Base-by-base conservation (phyloP, 2,797 vertebrate species). In the Pseudomugil gertrudae region DNA sequence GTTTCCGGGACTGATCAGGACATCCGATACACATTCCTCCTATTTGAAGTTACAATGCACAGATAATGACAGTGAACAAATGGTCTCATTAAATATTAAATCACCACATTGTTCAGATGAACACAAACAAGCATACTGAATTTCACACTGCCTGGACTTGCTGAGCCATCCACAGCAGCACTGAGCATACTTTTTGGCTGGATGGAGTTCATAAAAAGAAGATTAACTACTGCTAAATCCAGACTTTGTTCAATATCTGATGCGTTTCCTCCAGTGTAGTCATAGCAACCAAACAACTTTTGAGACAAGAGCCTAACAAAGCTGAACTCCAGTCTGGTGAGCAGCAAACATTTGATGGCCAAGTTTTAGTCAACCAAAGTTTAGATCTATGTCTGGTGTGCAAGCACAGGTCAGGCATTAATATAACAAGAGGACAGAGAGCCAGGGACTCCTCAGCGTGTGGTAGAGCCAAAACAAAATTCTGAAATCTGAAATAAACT, bases 61-160 rank as follows among this genome's bases (percentile, higher is more conserved):
- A 79, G 63, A 75, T 63, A 76, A 79, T 83, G 64, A 85, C 36
- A 24, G 57, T 30, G 58, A 67, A 87, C 87, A 92, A 91, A 89
- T 45, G 21, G 80, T 40, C 47, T 58, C 76, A 88, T 93, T 76
- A 92, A 92, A 90, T 83, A 92, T 91, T 83, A 53, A 40, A 92
- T 13, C 21, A 56, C 4, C 50, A 17, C 9, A 5, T 17, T 52
- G 60, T 74, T 69, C 66, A 50, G 67, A 74, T 73, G 35, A 43
- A 70, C 50, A 53, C 38, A 62, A 57, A 72, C 55, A 52, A 45
- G 63, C 40, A 53, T 74, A 72, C 77, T 74, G 24, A 32, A 57
- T 84, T 80, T 77, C 78, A 48, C 58, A 73, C 63, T 75, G 51
- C 48, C 54, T 72, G 17, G 10, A 76, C 73, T 63, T 66, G 57